Base-by-base conservation (phyloP, 2,888 invertebrate genomes). In the Stegana nigrithorax region DNA sequence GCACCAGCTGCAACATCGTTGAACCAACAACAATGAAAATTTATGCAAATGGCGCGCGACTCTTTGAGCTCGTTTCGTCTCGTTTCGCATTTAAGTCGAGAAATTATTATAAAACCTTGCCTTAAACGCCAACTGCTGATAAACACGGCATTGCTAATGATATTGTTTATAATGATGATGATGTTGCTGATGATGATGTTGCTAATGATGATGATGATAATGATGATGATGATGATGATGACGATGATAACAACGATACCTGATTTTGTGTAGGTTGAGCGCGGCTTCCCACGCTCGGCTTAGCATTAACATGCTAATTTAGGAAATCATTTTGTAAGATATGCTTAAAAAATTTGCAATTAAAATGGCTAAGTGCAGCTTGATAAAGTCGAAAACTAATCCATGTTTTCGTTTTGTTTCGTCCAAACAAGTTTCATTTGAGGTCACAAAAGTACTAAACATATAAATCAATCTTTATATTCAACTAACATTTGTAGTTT, bases 1-100 rank as follows among this genome's bases (percentile, higher is more conserved):
- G n/a, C n/a, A n/a, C n/a, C n/a, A n/a, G n/a, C n/a, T n/a, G n/a
- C n/a, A n/a, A n/a, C n/a, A n/a, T n/a, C n/a, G n/a, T n/a, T n/a
- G n/a, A n/a, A n/a, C 44, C 44, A 44, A 14, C 17, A 17, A 8
- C 44, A 4, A 44, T 17, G 44, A 44, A 8, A 44, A 44, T 44
- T 44, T 44, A 44, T 44, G n/a, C 44, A 12, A 44, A 44, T 44
- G 44, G n/a, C n/a, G n/a, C n/a, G n/a, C 44, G 17, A 44, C 44
- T 12, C 44, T 44, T 17, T 44, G 14, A 44, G n/a, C 7, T 17
- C 44, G 14, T 17, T 2, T 2, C 19, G 42, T 36, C 12, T 36
- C n/a, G 5, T 36, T 36, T 3, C n/a, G 10, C 36, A 36, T n/a
- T n/a, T n/a, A n/a, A 36, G 36, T 36, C 36, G 36, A 36, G 36